Percentiles rank a stretch among this genome's conserved stretches.
Conservation (phyloP, 2,797 vertebrate species). For the Threskiornis aethiopicus region DNA sequence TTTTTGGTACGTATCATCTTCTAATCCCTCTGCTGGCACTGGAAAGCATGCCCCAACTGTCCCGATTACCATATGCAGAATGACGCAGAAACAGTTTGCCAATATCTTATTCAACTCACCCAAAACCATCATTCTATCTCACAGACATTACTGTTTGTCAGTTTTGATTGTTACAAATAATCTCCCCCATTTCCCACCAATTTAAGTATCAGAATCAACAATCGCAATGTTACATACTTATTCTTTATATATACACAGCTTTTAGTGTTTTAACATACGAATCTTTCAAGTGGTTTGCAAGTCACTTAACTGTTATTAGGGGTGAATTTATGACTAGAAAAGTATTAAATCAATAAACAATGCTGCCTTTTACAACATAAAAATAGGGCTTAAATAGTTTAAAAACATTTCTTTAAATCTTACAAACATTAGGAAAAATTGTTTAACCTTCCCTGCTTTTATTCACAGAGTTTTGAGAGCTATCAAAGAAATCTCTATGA, state of each 20-base stretch:
- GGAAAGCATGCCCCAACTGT: constrained; percentile 18
- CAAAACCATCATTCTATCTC: background rate
- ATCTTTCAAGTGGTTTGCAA: background rate
- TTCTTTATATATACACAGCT: background rate
- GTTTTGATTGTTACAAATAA: background rate
- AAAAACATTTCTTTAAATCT: background rate
- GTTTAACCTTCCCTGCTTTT: background rate
- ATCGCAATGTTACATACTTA: background rate
- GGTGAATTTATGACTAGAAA: background rate
- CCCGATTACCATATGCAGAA: constrained; percentile 9
- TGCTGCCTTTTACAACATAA: background rate
- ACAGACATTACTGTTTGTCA: background rate
- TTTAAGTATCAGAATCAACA: background rate
- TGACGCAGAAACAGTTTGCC: constrained; percentile 12
- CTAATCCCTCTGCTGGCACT: constrained; percentile 2
- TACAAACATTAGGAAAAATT: background rate
- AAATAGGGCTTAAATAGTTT: background rate
- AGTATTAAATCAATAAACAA: background rate
- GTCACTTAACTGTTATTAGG: background rate
- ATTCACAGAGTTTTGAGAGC: background rate
- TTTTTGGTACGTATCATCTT: background rate
- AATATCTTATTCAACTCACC: background rate
- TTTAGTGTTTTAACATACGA: background rate
- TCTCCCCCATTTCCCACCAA: background rate
- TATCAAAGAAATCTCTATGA: background rate